Evolutionary conservation across 2,888 invertebrate genomes (phyloP), one percentile per base, ranked within the genome.

Genomic region (Ennomos fuscantarius): DNA sequence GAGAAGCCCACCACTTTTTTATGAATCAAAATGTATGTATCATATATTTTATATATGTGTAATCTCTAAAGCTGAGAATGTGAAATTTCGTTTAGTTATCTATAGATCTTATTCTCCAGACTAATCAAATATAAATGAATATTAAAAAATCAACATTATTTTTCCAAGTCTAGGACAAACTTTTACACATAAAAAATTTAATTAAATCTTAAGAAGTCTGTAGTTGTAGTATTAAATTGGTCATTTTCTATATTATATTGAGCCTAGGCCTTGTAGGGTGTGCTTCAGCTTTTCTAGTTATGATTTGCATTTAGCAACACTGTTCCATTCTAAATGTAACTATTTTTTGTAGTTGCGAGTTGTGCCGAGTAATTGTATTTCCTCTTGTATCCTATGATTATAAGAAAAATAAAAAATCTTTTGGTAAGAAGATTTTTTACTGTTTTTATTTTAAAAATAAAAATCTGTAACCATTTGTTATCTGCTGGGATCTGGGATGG

Each of bases 31-130:
- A 53, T 66, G 64, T 63, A 52, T 35, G 35, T 60, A 51, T 36
- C 41, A 9, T 10, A 54, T 55, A 35, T n/a, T n/a, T n/a, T 1
- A 11, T 10, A 15, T n/a, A 64, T 51, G 70, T 75, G 75, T 76
- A 68, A 73, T 74, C 66, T 66, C 5, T 58, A 51, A 58, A 62
- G 2, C 60, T 60, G 56, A 63, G 59, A 6, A 24, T 68, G 42
- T 54, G 42, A 42, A 31, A 24, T 6, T 6, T 24, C 24, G 24
- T 24, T 5, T 24, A 24, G 5, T n/a, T n/a, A n/a, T n/a, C n/a
- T n/a, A n/a, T 24, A 24, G 6, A 24, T 24, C 24, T 24, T 24
- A 24, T 24, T 24, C 6, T 5, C 6, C 24, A 24, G 24, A 24
- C 24, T 2, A 24, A 24, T 24, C 6, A 5, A 3, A 3, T 24